Evolutionary conservation across 92 coral and sea anemone species (phyloP).

Genomic region (Heliopora coerulea): DNA sequence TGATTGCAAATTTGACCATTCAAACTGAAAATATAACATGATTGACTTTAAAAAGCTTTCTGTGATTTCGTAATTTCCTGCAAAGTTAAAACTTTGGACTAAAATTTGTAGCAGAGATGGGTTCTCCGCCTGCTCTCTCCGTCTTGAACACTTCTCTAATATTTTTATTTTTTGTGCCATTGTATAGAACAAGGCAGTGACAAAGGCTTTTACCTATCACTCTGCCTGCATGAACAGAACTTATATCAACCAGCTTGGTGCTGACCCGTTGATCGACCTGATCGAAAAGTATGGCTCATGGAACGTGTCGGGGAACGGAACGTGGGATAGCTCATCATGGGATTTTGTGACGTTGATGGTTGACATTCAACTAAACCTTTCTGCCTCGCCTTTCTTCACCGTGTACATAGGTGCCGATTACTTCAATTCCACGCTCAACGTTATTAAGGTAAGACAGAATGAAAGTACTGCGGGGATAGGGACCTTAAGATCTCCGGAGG

Average conservation of each 20-base stretch:
- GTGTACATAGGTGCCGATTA: constrained; percentile 78
- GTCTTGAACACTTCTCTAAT: no score
- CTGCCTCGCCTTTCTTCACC: constrained; percentile 67
- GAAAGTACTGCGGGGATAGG: no score
- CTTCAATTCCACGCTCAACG: constrained; percentile 79
- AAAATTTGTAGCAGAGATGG: no score
- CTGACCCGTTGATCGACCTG: constrained; percentile 58
- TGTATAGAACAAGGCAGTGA: constrained; percentile 72
- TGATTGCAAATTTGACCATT: no score
- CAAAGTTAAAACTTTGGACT: no score
- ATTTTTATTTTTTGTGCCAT: neutral
- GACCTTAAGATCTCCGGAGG: no score
- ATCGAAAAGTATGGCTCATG: constrained; percentile 72
- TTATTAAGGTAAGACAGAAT: constrained; percentile 64
- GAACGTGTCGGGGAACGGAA: constrained; percentile 71
- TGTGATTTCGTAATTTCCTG: no score
- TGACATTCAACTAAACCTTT: constrained; percentile 64
- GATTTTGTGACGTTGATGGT: constrained; percentile 71
- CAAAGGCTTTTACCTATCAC: constrained; percentile 72
- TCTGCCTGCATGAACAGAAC: constrained; percentile 77
- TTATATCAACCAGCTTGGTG: constrained; percentile 57
- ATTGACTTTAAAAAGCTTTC: no score
- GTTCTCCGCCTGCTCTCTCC: no score
- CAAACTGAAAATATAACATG: no score
- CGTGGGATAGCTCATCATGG: constrained; percentile 68